phyloP scores from a whole-genome alignment of 2,797 vertebrate species.

The Oryzias dopingdopingensis region DNA sequence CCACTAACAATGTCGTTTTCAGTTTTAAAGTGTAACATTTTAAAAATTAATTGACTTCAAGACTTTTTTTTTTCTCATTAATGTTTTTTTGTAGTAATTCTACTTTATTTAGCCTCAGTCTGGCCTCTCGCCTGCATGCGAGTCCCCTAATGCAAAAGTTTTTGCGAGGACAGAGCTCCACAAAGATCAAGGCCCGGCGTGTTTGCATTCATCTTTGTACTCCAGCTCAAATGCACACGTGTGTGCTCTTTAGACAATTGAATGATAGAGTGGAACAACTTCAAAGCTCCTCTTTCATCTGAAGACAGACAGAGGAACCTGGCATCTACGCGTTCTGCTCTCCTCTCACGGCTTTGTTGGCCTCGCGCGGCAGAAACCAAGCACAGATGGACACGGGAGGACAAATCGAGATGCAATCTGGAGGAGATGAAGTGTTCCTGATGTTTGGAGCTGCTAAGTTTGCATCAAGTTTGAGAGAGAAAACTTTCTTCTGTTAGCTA shows the following conservation, averaged over 20 bases:
- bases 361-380: constrained; percentile 2
- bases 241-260: constrained; percentile 28
- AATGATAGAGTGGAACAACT: constrained; percentile 54
- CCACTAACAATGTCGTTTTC: too few species aligned
- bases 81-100: background rate
- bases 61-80: background rate
- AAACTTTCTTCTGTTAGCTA: constrained; percentile 6
- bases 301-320: constrained; percentile 36
- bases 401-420: background rate
- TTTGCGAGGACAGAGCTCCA: constrained; percentile 29
- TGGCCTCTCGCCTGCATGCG: constrained; percentile 5
- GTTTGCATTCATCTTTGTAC: constrained; percentile 39
- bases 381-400: background rate
- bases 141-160: constrained; percentile 19
- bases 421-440: constrained; percentile 3
- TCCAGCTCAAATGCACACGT: constrained; percentile 13
- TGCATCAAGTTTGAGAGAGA: constrained; percentile 11
- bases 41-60: background rate
- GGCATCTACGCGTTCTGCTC: constrained; percentile 26
- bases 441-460: constrained; percentile 13
- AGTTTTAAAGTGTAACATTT: too few species aligned
- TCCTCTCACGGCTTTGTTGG: constrained; percentile 16
- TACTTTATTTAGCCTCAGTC: constrained; percentile 18
- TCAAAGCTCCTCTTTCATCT: constrained; percentile 70
- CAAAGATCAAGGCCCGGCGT: constrained; percentile 53